These are phyloP conservation scores for Struthidea cinerea DNA, from an alignment of 2,113 vertebrate species.

Conservation along the genomic window DNA sequence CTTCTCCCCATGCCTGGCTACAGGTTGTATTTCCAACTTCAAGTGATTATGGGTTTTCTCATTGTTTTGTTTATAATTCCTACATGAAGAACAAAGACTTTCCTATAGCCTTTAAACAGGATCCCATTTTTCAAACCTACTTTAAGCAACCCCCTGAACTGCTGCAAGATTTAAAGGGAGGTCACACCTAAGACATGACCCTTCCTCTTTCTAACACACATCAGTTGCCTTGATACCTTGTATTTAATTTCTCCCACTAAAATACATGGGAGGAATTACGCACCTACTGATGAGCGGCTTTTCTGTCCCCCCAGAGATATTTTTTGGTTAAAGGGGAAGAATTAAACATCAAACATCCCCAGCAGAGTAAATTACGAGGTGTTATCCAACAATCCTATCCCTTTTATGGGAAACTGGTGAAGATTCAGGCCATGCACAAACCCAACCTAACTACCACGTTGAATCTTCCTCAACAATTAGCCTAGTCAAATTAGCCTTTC, in stretches of 20 bases:
- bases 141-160: neutral
- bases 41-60: neutral
- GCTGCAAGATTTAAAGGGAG: neutral
- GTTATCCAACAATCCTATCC: neutral
- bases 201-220: neutral
- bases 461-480: neutral
- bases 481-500: neutral
- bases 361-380: neutral
- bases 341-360: neutral
- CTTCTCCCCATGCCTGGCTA: neutral
- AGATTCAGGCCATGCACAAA: neutral
- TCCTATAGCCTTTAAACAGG: neutral
- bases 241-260: neutral
- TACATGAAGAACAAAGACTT: neutral
- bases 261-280: neutral
- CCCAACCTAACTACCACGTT: rapidly evolving
- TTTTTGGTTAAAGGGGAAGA: neutral
- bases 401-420: neutral
- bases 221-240: neutral
- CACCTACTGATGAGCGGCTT: neutral
- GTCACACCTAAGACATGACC: neutral
- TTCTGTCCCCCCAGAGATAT: neutral
- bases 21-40: neutral
- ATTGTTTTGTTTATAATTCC: neutral
- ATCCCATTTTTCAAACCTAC: neutral